Percentiles rank a stretch among this genome's conserved stretches.
phyloP scores from a whole-genome alignment of 1,140 invertebrate genomes.

The Trichonephila clavata region DNA sequence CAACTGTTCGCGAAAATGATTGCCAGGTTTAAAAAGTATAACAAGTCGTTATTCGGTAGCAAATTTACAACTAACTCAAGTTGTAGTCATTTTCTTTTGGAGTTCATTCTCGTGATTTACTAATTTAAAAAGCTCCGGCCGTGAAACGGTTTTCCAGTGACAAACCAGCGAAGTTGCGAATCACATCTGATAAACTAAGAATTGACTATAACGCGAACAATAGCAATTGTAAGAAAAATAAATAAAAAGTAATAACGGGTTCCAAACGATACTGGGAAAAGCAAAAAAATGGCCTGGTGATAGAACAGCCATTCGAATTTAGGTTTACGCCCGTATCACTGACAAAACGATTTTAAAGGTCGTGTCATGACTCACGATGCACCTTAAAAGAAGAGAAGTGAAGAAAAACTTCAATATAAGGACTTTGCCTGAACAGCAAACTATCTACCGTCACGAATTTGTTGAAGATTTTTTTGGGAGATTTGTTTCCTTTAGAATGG shows the following conservation, averaged over 20 bases:
- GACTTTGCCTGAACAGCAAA: not conserved
- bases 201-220: conserved; percentile 3
- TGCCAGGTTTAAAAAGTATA: not conserved
- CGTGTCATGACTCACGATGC: conserved; percentile 48
- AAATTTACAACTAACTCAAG: not conserved
- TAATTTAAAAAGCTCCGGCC: conserved; percentile 26
- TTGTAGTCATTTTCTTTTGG: not conserved
- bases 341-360: conserved; percentile 34
- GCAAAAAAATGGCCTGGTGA: conserved; percentile 21
- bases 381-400: not conserved
- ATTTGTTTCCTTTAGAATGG: not conserved
- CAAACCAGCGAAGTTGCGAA: not conserved
- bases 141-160: conserved; percentile 33
- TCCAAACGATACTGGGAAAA: not conserved
- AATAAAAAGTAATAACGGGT: conserved; percentile 27
- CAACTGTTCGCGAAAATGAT: not conserved
- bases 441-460: conserved; percentile 8
- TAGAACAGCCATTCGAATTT: conserved; percentile 1
- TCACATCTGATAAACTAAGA: conserved; percentile 29
- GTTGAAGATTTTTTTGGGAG: not conserved
- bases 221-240: not conserved
- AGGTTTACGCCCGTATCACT: conserved; percentile 41
- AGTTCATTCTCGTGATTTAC: conserved; percentile 48
- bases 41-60: conserved; percentile 6
- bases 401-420: not conserved